A percentile compares a stretch with the other conserved stretches of the same genome.
Evolutionary conservation across 2,797 vertebrate genomes (phyloP).

Genomic region (Periparus ater): DNA sequence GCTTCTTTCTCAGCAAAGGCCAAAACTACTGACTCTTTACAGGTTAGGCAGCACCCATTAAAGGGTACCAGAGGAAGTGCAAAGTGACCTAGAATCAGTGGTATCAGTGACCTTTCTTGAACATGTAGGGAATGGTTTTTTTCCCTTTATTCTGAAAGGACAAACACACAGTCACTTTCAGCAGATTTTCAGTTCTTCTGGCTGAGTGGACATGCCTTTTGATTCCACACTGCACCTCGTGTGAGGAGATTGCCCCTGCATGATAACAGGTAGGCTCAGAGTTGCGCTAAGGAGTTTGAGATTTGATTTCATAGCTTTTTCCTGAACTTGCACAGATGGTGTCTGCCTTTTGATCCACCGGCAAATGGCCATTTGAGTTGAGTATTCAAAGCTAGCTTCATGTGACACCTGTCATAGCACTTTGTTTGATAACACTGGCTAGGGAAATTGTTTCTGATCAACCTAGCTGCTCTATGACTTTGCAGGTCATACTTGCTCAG

Average conservation of each 20-base stretch:
- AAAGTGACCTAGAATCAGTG: neutral
- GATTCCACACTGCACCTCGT: neutral
- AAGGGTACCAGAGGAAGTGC: neutral
- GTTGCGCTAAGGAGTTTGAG: neutral
- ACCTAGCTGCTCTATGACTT: neutral
- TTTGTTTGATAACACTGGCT: neutral
- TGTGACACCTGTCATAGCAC: neutral
- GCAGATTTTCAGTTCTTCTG: neutral
- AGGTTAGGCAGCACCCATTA: neutral
- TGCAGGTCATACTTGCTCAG: neutral
- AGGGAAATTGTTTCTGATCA: neutral
- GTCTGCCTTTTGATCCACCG: neutral
- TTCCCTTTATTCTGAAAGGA: neutral
- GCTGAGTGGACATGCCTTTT: neutral
- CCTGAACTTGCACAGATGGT: neutral
- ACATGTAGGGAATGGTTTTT: rapidly evolving
- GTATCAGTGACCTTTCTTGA: neutral
- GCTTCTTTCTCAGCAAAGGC: neutral
- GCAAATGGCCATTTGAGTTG: neutral
- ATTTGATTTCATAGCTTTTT: neutral
- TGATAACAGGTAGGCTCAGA: neutral
- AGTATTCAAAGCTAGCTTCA: neutral
- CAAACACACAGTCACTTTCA: neutral
- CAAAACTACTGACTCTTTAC: neutral
- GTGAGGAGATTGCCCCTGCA: neutral